Base-by-base conservation (phyloP, 1,140 invertebrate species). In the Leptinotarsa defecta region DNA sequence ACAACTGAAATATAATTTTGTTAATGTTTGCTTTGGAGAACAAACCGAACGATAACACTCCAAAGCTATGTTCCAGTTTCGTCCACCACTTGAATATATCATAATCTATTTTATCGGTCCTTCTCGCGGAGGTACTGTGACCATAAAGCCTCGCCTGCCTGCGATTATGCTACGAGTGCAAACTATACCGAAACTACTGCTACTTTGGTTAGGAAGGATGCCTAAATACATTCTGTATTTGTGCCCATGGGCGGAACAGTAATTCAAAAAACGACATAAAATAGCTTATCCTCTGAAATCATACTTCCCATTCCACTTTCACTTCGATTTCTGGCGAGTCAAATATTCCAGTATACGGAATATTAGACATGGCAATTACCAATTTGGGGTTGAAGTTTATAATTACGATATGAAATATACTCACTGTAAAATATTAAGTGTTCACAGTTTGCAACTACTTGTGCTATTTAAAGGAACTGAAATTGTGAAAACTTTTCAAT, bases 71-170 rank as follows among this genome's bases (percentile, higher is more conserved):
- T 15, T 57, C 52, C 52, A 57, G 52, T 57, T 57, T 57, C 52
- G 52, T 57, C 52, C 52, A 57, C 52, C 52, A 57, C 52, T 57
- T 57, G 17, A 8, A 57, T 57, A 17, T 57, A 57, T 57, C 17
- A 57, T 57, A 57, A 57, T 57, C 52, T 57, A 8, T 57, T 57
- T 57, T 57, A 57, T 57, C 52, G n/a, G 52, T n/a, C 52, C 52
- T 19, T 57, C 52, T 57, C 52, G 52, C 6, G n/a, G 52, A 57
- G 52, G 17, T 57, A 57, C 13, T 57, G 17, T n/a, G 52, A 13
- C 52, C 6, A 57, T 57, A 57, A 57, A 57, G 52, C 52, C 52
- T 57, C 3, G 52, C 52, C 52, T 5, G 52, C n/a, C 17, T 57
- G 15, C n/a, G 52, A 57, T 57, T 57, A 57, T 19, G n/a, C n/a